Base-by-base conservation (phyloP, 2,113 vertebrate species). In the Rhinogobius similis region DNA sequence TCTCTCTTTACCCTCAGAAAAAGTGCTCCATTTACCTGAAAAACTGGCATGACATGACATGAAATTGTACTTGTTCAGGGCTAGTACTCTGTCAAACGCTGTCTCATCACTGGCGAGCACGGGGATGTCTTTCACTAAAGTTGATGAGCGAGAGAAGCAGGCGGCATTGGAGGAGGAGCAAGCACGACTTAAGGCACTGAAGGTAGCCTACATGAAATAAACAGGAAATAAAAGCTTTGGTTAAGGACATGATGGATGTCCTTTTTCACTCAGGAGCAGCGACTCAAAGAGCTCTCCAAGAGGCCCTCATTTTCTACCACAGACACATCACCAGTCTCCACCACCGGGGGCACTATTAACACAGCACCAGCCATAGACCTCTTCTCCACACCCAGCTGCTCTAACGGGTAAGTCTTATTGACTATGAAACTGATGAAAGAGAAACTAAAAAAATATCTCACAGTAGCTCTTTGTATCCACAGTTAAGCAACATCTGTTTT, bases 151-250 rank as follows among this genome's bases (percentile, higher is more conserved):
- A 84, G 97, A 99, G 94, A 99, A 98, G 81, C 97, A 98, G 84
- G 97, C 96, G n/a, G 97, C 97, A 0, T 90, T 99, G n/a, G 97
- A 99, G 84, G 97, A 99, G 85, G 97, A 99, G 65, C 97, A 99
- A 87, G 95, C 96, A 58, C 95, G 96, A 77, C 94, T 99, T 81
- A 98, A 98, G 93, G 96, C 97, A 84, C 93, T 99, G 87, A 99
- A 99, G 96, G 97, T 97, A 91, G 23, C 76, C 62, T 5, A 32
- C 43, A 5, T 66, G 50, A 8, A 4, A 32, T n/a, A 7, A 18
- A 26, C 29, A 27, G 32, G 59, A n/a, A 16, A 12, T 11, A 1
- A 23, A 16, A 10, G 1, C 61, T 14, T 61, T 5, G 73, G n/a
- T 65, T 11, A 20, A 13, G 4, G 13, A 68, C 20, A 48, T 75